Base-by-base conservation (phyloP, 2,113 vertebrate genomes). In the Plecotus auritus region DNA sequence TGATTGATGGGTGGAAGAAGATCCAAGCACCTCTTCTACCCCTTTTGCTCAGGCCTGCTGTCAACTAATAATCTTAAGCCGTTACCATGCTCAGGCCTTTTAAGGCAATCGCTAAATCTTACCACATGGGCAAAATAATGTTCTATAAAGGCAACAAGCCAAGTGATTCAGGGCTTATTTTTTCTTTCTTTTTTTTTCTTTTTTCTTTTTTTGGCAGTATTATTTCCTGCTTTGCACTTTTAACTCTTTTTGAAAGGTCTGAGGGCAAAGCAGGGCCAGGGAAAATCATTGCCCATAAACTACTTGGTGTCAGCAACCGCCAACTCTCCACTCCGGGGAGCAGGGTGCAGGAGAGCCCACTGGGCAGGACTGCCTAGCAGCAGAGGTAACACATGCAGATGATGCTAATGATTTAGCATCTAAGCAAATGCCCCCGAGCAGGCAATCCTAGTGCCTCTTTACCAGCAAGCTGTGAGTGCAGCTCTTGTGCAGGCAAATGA, bases 201-300 rank as follows among this genome's bases (percentile, higher is more conserved):
- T 37, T 28, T 22, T 51, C 45, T 8, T 74, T 22, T 70, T 37
- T 22, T 23, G 13, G 17, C 86, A 85, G 47, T 56, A 26, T 77
- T 78, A 37, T 42, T 88, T 91, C 42, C 81, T 95, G 69, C 84
- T 91, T 88, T 83, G 76, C 54, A 42, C 35, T 92, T 35, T 47
- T 7, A 78, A 83, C 42, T 72, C 37, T 61, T 90, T 51, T 70
- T 61, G 82, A 66, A 80, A 89, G 32, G 69, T 73, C 51, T 51
- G 18, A 90, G 9, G 66, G 47, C 20, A 90, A 54, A 45, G 18
- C 18, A 40, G 59, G 49, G 20, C 10, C 54, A 22, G 47, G 82
- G 49, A 42, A 78, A 69, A n/a, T 89, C 26, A 61, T 8, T 56
- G 30, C 73, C 51, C n/a, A 5, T 40, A 32, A 91, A 83, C 30